phyloP scores from a whole-genome alignment of 2,797 vertebrate genomes.

The Masticophis lateralis region DNA sequence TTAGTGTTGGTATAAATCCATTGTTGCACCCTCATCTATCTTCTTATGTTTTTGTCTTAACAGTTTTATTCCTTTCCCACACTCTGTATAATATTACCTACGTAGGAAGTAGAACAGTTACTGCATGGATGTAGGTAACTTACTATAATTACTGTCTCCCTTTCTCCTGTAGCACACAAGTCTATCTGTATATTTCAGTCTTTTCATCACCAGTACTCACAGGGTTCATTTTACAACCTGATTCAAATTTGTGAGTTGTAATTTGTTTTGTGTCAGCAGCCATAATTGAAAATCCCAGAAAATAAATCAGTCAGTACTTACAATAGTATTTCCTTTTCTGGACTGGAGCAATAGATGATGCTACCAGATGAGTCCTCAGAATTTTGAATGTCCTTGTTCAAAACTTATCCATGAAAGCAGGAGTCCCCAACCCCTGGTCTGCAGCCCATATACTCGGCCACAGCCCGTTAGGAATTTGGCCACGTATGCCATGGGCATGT shows the following conservation, averaged over 20 bases:
- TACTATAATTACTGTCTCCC: not conserved
- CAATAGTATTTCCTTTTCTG: not conserved
- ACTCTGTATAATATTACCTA: not conserved
- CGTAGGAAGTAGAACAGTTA: not conserved
- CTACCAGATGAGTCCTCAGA: not conserved
- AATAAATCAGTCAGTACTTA: not conserved
- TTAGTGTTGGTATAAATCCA: not conserved
- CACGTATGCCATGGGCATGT: accelerated
- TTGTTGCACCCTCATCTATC: not conserved
- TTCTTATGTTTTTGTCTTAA: not conserved
- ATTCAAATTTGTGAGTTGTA: not conserved
- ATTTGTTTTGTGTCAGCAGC: not conserved
- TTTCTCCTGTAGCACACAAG: not conserved
- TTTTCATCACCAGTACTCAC: not conserved
- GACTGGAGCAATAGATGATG: not conserved
- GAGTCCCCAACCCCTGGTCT: not conserved
- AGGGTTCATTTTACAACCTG: not conserved
- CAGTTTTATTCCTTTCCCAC: not conserved
- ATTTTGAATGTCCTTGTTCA: not conserved
- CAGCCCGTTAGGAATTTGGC: not conserved
- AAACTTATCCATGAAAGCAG: not conserved
- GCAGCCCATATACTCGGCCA: not conserved
- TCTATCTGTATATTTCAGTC: not conserved
- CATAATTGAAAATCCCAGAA: not conserved
- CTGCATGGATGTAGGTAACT: not conserved